Conservation (phyloP, 2,113 vertebrate genomes). For the Notarius lentiginosus region DNA sequence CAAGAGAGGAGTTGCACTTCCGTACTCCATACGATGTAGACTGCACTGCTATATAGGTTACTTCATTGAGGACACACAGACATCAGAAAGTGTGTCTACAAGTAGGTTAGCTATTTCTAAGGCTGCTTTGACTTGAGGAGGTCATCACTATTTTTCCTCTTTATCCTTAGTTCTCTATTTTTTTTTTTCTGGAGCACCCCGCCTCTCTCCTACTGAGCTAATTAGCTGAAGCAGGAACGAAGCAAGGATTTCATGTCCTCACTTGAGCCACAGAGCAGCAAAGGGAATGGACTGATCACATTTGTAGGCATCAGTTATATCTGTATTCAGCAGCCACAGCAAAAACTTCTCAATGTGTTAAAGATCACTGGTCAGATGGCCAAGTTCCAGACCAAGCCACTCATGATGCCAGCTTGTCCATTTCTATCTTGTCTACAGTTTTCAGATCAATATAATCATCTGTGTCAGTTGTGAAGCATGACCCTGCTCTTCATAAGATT, state of each 20-base stretch:
- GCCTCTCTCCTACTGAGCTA: conserved; percentile 59
- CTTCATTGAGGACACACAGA: conserved; percentile 69
- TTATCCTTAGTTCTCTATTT: conserved; percentile 59
- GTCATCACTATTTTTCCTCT: conserved; percentile 61
- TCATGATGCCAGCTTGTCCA: conserved; percentile 10
- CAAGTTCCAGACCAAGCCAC: neutral
- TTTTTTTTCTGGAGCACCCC: conserved; percentile 56
- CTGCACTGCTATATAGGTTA: conserved; percentile 69
- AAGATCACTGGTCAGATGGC: neutral
- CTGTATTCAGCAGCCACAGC: neutral
- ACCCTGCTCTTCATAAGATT: neutral
- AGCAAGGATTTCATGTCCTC: conserved; percentile 36
- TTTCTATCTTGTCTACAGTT: conserved; percentile 19
- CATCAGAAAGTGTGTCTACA: conserved; percentile 73
- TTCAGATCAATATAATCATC: neutral
- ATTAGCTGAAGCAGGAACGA: conserved; percentile 73
- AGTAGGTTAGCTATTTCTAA: conserved; percentile 82
- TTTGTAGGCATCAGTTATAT: conserved; percentile 58
- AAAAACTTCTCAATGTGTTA: conserved; percentile 42
- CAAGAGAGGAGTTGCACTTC: conserved; percentile 40
- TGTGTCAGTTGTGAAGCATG: neutral
- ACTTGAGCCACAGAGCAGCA: conserved; percentile 73
- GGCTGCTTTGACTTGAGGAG: conserved; percentile 69
- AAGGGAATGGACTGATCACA: conserved; percentile 73
- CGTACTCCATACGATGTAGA: conserved; percentile 41